Conservation (phyloP, 2,888 invertebrate genomes). For the Erebia epiphron region DNA sequence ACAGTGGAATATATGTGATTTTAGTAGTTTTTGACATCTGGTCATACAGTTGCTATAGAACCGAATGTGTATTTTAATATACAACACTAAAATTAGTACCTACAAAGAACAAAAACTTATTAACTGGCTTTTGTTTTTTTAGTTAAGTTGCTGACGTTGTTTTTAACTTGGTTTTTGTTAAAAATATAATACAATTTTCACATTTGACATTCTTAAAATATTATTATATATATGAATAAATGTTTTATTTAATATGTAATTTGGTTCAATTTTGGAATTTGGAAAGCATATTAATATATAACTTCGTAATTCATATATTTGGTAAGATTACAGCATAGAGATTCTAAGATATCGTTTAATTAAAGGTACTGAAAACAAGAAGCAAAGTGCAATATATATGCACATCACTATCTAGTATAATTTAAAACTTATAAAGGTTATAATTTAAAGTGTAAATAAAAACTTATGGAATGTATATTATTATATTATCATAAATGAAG, state of each 20-base stretch:
- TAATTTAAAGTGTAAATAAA: slow-evolving; percentile 5
- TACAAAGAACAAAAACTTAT: too few relatives aligned
- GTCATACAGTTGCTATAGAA: not conserved
- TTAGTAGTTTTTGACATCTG: not conserved
- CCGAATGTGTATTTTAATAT: too few relatives aligned
- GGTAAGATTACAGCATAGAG: not conserved
- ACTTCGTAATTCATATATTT: not conserved
- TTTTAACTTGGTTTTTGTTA: not conserved
- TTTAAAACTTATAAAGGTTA: slow-evolving; percentile 23
- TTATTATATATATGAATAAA: not conserved
- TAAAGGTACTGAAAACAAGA: slow-evolving; percentile 11
- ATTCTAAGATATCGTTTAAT: slow-evolving; percentile 11
- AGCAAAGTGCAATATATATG: slow-evolving; percentile 29
- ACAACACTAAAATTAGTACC: too few relatives aligned
- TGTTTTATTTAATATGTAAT: not conserved
- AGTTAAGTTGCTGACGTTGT: too few relatives aligned
- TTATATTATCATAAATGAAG: slow-evolving; percentile 17
- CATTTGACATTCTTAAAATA: not conserved
- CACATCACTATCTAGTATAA: slow-evolving; percentile 26
- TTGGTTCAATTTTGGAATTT: not conserved
- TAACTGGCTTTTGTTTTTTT: too few relatives aligned
- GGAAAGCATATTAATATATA: not conserved
- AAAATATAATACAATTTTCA: too few relatives aligned
- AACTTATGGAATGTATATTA: slow-evolving; percentile 36
- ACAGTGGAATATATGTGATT: not conserved